phyloP scores from a whole-genome alignment of 2,113 vertebrate species.

The Thomomys bottae region DNA sequence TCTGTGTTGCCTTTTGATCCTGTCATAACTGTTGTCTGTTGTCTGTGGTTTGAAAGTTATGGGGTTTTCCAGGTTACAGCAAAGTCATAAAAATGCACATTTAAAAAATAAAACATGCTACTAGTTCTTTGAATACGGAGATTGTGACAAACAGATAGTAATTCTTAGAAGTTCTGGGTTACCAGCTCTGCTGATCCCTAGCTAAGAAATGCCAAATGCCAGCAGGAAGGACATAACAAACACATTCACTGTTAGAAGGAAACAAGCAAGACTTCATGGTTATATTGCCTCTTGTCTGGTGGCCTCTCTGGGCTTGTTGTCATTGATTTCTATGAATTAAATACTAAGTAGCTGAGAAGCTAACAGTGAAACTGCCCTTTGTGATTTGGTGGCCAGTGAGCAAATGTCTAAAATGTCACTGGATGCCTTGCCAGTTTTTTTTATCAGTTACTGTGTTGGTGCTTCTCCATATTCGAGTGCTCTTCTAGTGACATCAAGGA shows the following conservation, averaged over 20 bases:
- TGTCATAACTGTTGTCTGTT: background rate
- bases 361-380: slow-evolving; percentile 49
- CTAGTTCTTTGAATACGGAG: slow-evolving; percentile 77
- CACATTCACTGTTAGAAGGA: slow-evolving; percentile 63
- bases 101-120: slow-evolving; percentile 62
- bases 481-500: background rate
- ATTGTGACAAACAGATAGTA: slow-evolving; percentile 78
- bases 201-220: slow-evolving; percentile 69
- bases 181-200: slow-evolving; percentile 55
- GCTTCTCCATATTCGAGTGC: background rate
- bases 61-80: slow-evolving; percentile 62
- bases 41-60: slow-evolving; percentile 49
- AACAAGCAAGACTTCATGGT: slow-evolving; percentile 53
- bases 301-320: slow-evolving; percentile 26
- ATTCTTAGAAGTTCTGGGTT: slow-evolving; percentile 77
- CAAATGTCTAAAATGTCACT: slow-evolving; percentile 53
- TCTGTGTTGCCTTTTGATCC: background rate
- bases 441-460: background rate
- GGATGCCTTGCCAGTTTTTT: slow-evolving; percentile 29
- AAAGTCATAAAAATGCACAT: slow-evolving; percentile 59
- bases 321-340: slow-evolving; percentile 72
- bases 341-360: slow-evolving; percentile 53
- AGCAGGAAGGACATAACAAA: slow-evolving; percentile 64
- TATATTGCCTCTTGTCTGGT: background rate
- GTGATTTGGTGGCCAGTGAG: slow-evolving; percentile 53